These are phyloP conservation scores for Therioaphis trifolii DNA, from an alignment of 2,888 invertebrate species.

Conservation along the genomic window DNA sequence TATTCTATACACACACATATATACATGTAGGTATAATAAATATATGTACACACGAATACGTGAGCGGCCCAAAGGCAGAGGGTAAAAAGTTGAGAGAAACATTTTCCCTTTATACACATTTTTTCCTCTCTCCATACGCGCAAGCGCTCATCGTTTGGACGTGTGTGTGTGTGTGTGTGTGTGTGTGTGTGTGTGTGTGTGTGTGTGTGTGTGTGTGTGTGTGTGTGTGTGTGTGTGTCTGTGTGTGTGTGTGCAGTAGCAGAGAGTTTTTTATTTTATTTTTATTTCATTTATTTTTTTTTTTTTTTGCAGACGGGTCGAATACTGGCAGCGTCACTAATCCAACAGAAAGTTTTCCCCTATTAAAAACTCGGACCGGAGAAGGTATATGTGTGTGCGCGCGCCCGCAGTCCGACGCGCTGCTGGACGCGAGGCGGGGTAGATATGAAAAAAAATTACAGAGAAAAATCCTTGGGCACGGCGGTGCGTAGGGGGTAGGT, in stretches of 20 bases:
- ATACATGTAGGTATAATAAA: not conserved
- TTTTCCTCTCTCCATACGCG: constrained; percentile 1
- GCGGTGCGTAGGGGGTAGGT: not conserved
- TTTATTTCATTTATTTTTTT: too few species aligned
- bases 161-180: not conserved
- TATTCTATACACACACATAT: not conserved
- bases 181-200: not conserved
- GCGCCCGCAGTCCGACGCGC: not conserved
- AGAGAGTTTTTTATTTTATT: constrained; percentile 44
- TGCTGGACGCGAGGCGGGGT: constrained; percentile 1
- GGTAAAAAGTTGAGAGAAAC: constrained; percentile 62
- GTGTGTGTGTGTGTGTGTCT: not conserved
- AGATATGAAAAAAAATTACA: constrained; percentile 57
- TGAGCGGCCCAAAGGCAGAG: constrained; percentile 28
- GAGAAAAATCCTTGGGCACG: constrained; percentile 52
- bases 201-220: not conserved
- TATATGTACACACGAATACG: not conserved
- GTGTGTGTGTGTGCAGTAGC: constrained; percentile 2
- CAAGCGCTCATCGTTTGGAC: too few species aligned
- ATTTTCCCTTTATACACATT: constrained; percentile 58
- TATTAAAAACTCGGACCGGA: constrained; percentile 53
- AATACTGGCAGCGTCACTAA: constrained; percentile 61
- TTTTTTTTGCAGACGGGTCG: constrained; percentile 56
- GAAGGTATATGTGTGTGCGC: constrained; percentile 51
- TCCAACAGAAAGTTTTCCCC: constrained; percentile 62